phyloP scores from a whole-genome alignment of 2,797 vertebrate genomes.

The Aeoliscus strigatus region DNA sequence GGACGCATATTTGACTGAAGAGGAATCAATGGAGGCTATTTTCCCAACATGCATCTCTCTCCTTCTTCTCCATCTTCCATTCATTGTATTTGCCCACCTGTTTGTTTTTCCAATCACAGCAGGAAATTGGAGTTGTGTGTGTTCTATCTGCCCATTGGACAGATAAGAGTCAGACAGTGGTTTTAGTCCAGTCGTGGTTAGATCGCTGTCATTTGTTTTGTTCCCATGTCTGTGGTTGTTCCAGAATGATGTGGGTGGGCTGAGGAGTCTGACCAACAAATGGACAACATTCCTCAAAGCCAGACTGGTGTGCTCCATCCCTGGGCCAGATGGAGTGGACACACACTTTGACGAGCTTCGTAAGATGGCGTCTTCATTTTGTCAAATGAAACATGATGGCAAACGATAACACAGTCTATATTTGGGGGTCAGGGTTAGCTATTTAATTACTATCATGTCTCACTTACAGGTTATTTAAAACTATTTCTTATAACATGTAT shows the following conservation, averaged over 20 bases:
- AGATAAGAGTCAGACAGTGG: constrained; percentile 22
- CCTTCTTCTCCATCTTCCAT: constrained; percentile 10
- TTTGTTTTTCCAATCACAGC: constrained; percentile 57
- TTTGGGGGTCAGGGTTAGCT: too few relatives aligned
- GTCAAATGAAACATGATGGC: not conserved
- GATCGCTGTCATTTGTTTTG: constrained; percentile 23
- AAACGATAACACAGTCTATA: too few relatives aligned
- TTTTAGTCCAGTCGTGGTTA: constrained; percentile 1
- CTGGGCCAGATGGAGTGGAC: constrained; percentile 90
- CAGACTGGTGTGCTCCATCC: constrained; percentile 90
- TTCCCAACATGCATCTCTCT: too few relatives aligned
- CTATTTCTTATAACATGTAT: too few relatives aligned
- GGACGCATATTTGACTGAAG: constrained; percentile 37
- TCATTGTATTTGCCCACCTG: constrained; percentile 33
- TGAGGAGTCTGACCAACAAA: constrained; percentile 96
- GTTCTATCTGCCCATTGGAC: constrained; percentile 19
- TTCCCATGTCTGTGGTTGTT: constrained; percentile 35
- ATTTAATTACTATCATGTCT: too few relatives aligned
- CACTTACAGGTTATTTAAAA: too few relatives aligned
- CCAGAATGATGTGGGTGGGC: constrained; percentile 95
- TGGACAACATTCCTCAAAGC: constrained; percentile 99
- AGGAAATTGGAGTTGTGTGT: constrained; percentile 27
- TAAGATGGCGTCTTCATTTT: too few relatives aligned
- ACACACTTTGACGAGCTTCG: constrained; percentile 96
- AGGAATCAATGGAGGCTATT: too few relatives aligned